Evolutionary conservation across 2,888 invertebrate species (phyloP).

Genomic region (Drosophila paranaensis): DNA sequence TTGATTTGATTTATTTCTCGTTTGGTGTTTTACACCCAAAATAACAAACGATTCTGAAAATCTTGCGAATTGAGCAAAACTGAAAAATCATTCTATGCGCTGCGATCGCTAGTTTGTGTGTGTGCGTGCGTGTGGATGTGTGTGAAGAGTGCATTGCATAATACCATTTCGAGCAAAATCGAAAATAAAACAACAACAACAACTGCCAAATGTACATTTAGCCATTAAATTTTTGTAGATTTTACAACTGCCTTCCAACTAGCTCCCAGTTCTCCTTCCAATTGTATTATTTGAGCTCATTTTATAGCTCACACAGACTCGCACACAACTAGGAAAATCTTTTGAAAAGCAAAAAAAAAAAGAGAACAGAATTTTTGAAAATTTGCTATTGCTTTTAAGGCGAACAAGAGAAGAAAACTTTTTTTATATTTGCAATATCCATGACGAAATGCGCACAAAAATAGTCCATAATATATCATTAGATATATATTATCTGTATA

Average conservation of each 20-base stretch:
- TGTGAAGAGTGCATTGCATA: constrained; percentile 68
- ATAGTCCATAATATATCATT: constrained; percentile 43
- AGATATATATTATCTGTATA: constrained; percentile 24
- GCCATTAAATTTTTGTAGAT: constrained; percentile 58
- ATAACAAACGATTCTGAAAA: constrained; percentile 75
- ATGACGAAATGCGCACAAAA: constrained; percentile 68
- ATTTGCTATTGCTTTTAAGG: constrained; percentile 40
- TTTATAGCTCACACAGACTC: constrained; percentile 43
- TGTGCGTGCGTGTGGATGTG: constrained; percentile 40
- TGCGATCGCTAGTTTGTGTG: constrained; percentile 30
- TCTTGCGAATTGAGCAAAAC: constrained; percentile 63
- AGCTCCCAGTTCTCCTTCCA: constrained; percentile 23
- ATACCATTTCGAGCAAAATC: constrained; percentile 72
- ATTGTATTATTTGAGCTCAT: constrained; percentile 45
- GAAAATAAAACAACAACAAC: constrained; percentile 37
- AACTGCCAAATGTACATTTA: constrained; percentile 49
- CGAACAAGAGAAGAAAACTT: constrained; percentile 22
- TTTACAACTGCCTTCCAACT: constrained; percentile 46
- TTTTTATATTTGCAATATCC: constrained; percentile 43
- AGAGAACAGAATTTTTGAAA: constrained; percentile 11
- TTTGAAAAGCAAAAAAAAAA: constrained; percentile 33
- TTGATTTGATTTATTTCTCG: constrained; percentile 79
- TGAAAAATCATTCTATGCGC: constrained; percentile 67
- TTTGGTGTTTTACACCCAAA: constrained; percentile 79
- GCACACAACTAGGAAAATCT: constrained; percentile 19